Percentiles rank a stretch among this genome's conserved stretches.
Evolutionary conservation across 2,888 invertebrate genomes (phyloP).

Genomic region (Dasysyrphus tricinctus): DNA sequence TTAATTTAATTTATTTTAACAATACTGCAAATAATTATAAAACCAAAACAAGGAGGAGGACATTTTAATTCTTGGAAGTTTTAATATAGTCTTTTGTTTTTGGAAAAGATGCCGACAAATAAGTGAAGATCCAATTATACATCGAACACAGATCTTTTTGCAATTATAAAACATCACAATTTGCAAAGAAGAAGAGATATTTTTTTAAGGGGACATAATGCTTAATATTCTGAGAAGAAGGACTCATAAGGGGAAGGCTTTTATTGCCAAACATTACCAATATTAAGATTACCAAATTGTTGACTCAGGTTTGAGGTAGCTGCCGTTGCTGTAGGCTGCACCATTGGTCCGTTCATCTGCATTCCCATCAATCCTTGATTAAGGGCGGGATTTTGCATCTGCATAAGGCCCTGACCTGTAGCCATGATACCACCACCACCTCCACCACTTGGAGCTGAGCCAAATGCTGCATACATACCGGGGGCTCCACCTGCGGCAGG

Average conservation of each 20-base stretch:
- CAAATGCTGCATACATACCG: slow-evolving; percentile 63
- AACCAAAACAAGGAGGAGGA: slow-evolving; percentile 7
- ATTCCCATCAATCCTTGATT: slow-evolving; percentile 79
- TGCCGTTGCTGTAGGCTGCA: slow-evolving; percentile 76
- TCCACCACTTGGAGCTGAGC: slow-evolving; percentile 48
- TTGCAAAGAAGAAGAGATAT: slow-evolving; percentile 44
- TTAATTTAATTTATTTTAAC: slow-evolving; percentile 36
- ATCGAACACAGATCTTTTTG: slow-evolving; percentile 50
- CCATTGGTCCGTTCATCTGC: slow-evolving; percentile 73
- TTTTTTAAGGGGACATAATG: slow-evolving; percentile 33
- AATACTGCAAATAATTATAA: slow-evolving; percentile 45
- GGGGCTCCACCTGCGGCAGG: slow-evolving; percentile 69
- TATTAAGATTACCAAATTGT: slow-evolving; percentile 83
- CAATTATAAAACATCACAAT: slow-evolving; percentile 54
- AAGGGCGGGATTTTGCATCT: slow-evolving; percentile 77
- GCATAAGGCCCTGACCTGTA: slow-evolving; percentile 80
- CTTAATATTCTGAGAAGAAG: slow-evolving; percentile 32
- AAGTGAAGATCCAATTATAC: slow-evolving; percentile 58
- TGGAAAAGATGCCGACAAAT: slow-evolving; percentile 20
- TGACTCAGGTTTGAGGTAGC: slow-evolving; percentile 82
- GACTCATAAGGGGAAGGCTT: slow-evolving; percentile 3
- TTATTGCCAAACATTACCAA: slow-evolving; percentile 84
- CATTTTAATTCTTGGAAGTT: not conserved
- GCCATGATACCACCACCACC: slow-evolving; percentile 77
- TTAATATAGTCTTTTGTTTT: not conserved